Percentiles rank a stretch among this genome's conserved stretches.
Conservation (phyloP, 2,888 invertebrate species). For the Brachyopa scutellaris region DNA sequence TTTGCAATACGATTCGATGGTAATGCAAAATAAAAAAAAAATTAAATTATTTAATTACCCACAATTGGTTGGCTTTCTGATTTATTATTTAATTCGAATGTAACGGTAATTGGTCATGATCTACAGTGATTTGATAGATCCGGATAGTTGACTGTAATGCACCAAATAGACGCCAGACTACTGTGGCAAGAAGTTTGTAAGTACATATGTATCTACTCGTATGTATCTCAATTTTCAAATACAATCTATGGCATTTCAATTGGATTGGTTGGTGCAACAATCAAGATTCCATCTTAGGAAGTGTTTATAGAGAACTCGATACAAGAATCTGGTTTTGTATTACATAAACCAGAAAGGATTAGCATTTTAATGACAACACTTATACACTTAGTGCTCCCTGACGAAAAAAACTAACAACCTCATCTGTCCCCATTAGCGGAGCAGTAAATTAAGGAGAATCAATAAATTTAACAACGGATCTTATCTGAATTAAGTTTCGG, state of each 20-base stretch:
- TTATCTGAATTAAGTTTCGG: constrained; percentile 2
- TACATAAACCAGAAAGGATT: constrained; percentile 23
- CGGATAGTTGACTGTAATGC: constrained; percentile 27
- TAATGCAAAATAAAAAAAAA: constrained; percentile 8
- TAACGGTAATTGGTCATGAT: constrained; percentile 4
- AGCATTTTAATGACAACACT: constrained; percentile 12
- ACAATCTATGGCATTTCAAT: constrained; percentile 54
- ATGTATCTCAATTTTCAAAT: too few species aligned
- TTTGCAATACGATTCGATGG: too few species aligned
- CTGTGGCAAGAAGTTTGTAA: too few species aligned
- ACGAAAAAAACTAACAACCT: neutral
- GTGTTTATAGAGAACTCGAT: too few species aligned
- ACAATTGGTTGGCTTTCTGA: constrained; percentile 48
- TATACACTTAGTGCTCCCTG: too few species aligned
- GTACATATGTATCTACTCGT: too few species aligned
- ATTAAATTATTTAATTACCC: constrained; percentile 58
- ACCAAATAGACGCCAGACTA: neutral
- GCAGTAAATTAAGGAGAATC: constrained; percentile 12
- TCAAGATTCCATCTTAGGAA: constrained; percentile 34
- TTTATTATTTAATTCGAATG: constrained; percentile 45
- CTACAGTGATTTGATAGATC: constrained; percentile 49
- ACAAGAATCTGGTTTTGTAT: too few species aligned
- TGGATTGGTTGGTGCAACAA: constrained; percentile 52
- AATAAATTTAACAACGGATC: constrained; percentile 1
- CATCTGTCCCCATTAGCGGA: neutral